Conservation (phyloP, 2,888 invertebrate species). For the Apodemia zela region DNA sequence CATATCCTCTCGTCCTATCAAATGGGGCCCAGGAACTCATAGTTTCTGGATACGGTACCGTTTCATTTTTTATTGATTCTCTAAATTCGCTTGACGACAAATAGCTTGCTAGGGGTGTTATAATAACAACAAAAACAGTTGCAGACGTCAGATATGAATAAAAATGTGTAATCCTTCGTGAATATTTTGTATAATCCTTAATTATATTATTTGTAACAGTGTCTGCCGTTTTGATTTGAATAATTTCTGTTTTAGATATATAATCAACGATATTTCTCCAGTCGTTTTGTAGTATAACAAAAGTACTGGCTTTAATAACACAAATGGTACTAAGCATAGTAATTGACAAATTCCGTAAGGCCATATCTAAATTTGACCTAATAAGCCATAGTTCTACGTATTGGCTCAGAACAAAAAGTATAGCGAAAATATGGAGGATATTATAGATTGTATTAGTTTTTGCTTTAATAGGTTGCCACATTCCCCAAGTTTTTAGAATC, state of each 20-base stretch:
- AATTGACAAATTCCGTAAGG: constrained; percentile 55
- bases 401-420: constrained; percentile 54
- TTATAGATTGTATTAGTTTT: constrained; percentile 39
- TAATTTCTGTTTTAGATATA: constrained; percentile 48
- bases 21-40: constrained; percentile 66
- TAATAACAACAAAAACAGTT: constrained; percentile 52
- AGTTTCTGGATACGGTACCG: constrained; percentile 56
- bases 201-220: constrained; percentile 38
- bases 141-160: constrained; percentile 54
- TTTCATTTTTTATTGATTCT: constrained; percentile 42
- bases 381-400: constrained; percentile 59
- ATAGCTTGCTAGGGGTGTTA: constrained; percentile 51
- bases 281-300: constrained; percentile 50
- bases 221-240: constrained; percentile 44
- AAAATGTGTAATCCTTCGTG: constrained; percentile 52
- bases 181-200: constrained; percentile 52
- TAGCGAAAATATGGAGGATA: constrained; percentile 43
- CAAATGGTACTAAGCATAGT: constrained; percentile 62
- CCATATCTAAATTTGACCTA: constrained; percentile 46
- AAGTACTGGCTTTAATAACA: constrained; percentile 53
- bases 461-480: constrained; percentile 46
- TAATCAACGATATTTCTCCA: constrained; percentile 52
- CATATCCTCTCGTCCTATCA: constrained; percentile 49
- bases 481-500: constrained; percentile 49
- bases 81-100: constrained; percentile 42